Evolutionary conservation across 64 coral and sea anemone species (phyloP), one percentile per base, ranked within the genome.

Genomic region (Dendronephthya gigantea): DNA sequence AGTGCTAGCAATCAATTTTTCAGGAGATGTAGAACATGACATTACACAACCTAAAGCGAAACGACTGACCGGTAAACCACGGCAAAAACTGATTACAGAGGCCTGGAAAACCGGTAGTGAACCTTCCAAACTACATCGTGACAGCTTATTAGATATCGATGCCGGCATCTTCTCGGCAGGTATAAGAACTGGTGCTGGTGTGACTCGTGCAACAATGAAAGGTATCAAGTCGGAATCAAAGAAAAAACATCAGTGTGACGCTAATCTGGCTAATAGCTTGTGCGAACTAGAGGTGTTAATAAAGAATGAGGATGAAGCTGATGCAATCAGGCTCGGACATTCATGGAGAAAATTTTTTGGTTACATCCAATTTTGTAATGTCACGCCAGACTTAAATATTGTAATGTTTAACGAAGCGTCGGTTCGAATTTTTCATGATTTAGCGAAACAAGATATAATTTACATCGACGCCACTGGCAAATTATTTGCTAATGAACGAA

Each of bases 271-370:
- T 27, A 37, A 13, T 33, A 34, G n/a, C 17, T 2, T 76, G 12
- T 27, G 13, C n/a, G 13, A 22, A 15, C 7, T 76, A 15, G 13
- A 76, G 69, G 12, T 2, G 2, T 5, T 16, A 34, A 34, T 76
- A 22, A 37, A 1, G 16, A 2, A 76, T 4, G 69, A 76, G n/a
- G 69, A 76, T 16, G 69, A 37, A 76, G 23, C 2, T 3, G 35
- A 76, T 4, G 69, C 69, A 2, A 75, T 75, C 52, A 33, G 76
- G 25, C 23, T 87, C 0, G 70, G 62, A 28, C 62, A 87, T 15
- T 39, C 35, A 35, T 72, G 62, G 28, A 72, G 85, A 7, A 87
- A 87, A 49, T 47, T 87, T 38, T 87, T 87, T 76, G 66, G 85
- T 10, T 87, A 87, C 33, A 28, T 79, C 25, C 85, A 87, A 30